Conservation (phyloP, 2,113 vertebrate species). For the Gorsachius goisagi region DNA sequence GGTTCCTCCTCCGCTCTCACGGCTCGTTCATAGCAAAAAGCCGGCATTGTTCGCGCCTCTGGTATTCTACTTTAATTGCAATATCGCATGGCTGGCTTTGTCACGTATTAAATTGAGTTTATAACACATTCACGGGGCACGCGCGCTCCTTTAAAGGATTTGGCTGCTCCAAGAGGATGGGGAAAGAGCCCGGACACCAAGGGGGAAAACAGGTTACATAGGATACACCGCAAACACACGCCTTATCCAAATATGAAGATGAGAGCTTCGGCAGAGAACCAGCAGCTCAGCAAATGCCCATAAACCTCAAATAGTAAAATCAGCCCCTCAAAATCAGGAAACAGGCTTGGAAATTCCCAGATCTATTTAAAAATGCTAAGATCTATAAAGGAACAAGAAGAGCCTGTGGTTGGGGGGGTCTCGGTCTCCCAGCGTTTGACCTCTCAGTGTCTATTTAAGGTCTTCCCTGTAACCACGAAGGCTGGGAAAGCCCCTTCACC, state of each 20-base stretch:
- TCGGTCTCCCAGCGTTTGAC: neutral
- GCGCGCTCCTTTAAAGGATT: neutral
- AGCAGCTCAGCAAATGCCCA: neutral
- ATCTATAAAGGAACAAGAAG: neutral
- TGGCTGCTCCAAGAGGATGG: neutral
- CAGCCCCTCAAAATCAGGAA: neutral
- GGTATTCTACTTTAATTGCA: conserved; percentile 1
- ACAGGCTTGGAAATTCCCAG: neutral
- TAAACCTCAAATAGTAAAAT: neutral
- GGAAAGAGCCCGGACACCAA: neutral
- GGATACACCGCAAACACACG: neutral
- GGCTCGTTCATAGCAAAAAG: conserved; percentile 13
- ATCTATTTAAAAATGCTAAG: neutral
- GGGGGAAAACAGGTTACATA: neutral
- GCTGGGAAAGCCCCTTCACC: neutral
- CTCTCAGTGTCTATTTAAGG: neutral
- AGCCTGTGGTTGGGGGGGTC: neutral
- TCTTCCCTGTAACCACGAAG: neutral
- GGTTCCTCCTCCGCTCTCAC: neutral
- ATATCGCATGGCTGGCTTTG: conserved; percentile 18
- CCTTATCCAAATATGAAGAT: accelerated
- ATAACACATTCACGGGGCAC: neutral
- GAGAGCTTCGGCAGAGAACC: neutral
- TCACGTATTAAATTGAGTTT: neutral
- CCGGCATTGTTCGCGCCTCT: conserved; percentile 10